Evolutionary conservation across 2,797 vertebrate species (phyloP).

Genomic region (Poeciliopsis gracilis): DNA sequence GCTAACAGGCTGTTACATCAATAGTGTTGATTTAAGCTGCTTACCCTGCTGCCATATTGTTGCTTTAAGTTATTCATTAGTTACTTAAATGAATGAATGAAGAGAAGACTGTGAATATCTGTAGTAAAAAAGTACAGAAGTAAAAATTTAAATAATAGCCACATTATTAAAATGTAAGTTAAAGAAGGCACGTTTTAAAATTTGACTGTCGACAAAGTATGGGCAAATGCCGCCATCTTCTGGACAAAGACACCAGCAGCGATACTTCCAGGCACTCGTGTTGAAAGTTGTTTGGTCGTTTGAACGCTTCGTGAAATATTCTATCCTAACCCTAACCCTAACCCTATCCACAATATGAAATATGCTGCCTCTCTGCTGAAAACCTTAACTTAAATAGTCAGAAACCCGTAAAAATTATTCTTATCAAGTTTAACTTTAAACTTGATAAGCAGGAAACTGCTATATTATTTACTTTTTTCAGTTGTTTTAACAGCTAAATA

Average conservation of each 20-base stretch:
- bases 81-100: background rate
- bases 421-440: background rate
- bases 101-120: background rate
- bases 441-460: no score
- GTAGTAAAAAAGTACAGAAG: background rate
- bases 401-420: background rate
- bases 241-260: background rate
- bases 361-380: background rate
- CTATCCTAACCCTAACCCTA: no score
- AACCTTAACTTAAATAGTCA: background rate
- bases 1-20: background rate
- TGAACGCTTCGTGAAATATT: background rate
- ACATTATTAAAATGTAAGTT: background rate
- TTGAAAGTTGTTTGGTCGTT: background rate
- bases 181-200: background rate
- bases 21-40: background rate
- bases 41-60: background rate
- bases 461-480: no score
- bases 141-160: background rate
- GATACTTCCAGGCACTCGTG: background rate
- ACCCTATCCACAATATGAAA: background rate
- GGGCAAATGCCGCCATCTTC: conserved; percentile 31
- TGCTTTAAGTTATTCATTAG: background rate
- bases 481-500: no score
- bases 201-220: background rate